Conservation (phyloP, 1,140 invertebrate genomes). For the Cotesia chilonis region DNA sequence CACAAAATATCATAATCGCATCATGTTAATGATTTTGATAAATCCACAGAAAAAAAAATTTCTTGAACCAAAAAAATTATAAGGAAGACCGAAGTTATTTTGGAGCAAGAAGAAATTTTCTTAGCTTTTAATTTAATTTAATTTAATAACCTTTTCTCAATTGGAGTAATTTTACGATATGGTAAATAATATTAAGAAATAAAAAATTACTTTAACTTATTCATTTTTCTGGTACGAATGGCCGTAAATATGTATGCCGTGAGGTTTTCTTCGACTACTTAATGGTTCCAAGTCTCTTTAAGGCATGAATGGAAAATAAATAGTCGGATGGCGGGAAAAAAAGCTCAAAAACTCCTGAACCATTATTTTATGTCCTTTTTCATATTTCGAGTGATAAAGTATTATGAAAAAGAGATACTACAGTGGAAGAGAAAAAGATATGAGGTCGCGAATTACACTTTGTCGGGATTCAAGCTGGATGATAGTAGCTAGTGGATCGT, state of each 20-base stretch:
- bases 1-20: no score
- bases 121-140: no score
- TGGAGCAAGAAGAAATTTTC: no score
- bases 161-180: no score
- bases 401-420: slow-evolving; percentile 22
- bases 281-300: not conserved
- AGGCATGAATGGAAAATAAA: slow-evolving; percentile 27
- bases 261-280: not conserved
- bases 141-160: no score
- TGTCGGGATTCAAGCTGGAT: slow-evolving; percentile 5
- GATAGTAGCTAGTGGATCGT: slow-evolving; percentile 1
- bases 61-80: no score
- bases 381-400: slow-evolving; percentile 20
- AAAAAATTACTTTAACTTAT: no score
- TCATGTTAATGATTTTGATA: no score
- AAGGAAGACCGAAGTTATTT: no score
- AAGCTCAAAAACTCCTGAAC: slow-evolving; percentile 11
- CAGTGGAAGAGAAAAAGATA: slow-evolving; percentile 9
- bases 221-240: not conserved
- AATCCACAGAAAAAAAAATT: no score
- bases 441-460: slow-evolving; percentile 30
- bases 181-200: no score
- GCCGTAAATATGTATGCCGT: no score
- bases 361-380: slow-evolving; percentile 32
- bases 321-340: slow-evolving; percentile 19